Base-by-base conservation (phyloP, 1,140 invertebrate genomes). In the Brachionus paranguensis region DNA sequence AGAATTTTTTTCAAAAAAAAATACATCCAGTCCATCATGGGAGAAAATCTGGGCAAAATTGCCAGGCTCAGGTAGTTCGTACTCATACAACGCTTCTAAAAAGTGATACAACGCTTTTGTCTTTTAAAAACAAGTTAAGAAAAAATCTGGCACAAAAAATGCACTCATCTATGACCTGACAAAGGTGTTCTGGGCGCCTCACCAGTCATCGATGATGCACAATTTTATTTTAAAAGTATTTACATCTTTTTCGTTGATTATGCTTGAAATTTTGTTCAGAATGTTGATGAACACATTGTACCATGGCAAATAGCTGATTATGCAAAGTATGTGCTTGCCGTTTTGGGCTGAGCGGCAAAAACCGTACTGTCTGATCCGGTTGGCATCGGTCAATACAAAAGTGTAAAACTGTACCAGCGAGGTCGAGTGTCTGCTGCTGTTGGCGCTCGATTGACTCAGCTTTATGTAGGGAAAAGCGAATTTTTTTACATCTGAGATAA, bases 61-160 rank as follows among this genome's bases (percentile, higher is more conserved):
- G 24, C 78, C 78, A 10, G 78, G 78, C 53, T 60, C 53, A 14
- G 78, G 78, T 45, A 81, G 29, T 41, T 81, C 37, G 14, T 81
- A 81, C 33, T 81, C 53, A 81, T 81, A 81, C 29, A 81, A 81
- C 8, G 78, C 78, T 27, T 81, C 78, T n/a, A 81, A 12, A 64
- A 81, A 81, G 60, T 81, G 33, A 81, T 81, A 81, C 50, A 81
- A 33, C 12, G 78, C 33, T 43, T 68, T 60, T 33, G 78, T 81
- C 78, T 81, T 79, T 8, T 37, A 37, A 27, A 81, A 24, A 79
- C 0, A 45, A 45, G 3, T 20, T 43, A 41, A 17, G n/a, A n/a
- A 43, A 74, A 74, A 43, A 37, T 0, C 7, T 37, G 33, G 5
- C 6, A 7, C 0, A 37, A 37, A 37, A 37, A 6, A 7, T 37